Evolutionary conservation across 2,113 vertebrate species (phyloP).

Genomic region (Jacana jacana): DNA sequence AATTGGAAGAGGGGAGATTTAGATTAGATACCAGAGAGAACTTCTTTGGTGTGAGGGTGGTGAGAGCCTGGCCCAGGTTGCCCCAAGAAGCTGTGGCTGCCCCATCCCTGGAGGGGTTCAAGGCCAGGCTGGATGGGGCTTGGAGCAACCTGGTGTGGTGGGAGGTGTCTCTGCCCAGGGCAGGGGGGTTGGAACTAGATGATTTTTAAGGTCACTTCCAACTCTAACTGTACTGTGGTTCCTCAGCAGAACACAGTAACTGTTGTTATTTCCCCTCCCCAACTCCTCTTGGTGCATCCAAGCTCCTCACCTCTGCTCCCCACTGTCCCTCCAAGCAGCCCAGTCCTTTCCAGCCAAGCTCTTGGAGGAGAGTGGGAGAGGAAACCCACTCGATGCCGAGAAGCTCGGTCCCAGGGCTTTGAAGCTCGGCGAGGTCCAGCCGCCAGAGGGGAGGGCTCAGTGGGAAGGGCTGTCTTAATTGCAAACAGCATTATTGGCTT

Average conservation of each 20-base stretch:
- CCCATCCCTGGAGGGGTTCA: no score
- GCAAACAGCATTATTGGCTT: not conserved
- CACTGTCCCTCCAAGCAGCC: fast-evolving
- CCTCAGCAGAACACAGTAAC: fast-evolving
- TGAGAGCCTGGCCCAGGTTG: no score
- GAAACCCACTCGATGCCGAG: not conserved
- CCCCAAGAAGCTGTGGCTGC: no score
- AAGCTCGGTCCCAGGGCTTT: not conserved
- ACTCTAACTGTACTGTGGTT: not conserved
- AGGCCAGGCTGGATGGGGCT: no score
- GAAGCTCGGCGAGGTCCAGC: not conserved
- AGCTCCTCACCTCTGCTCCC: not conserved
- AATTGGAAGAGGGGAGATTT: no score
- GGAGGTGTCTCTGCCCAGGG: no score
- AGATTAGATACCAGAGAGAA: no score
- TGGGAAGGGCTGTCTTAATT: not conserved
- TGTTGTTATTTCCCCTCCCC: not conserved
- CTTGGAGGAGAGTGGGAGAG: not conserved
- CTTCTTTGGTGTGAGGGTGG: no score
- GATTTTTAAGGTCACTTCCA: no score
- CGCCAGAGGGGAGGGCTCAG: not conserved
- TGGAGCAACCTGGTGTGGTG: no score
- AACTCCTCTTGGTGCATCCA: not conserved
- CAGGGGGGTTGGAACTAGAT: no score
- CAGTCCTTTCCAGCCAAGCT: not conserved